Conservation (phyloP, 1,140 invertebrate species). For the Matsumurasca onukii region DNA sequence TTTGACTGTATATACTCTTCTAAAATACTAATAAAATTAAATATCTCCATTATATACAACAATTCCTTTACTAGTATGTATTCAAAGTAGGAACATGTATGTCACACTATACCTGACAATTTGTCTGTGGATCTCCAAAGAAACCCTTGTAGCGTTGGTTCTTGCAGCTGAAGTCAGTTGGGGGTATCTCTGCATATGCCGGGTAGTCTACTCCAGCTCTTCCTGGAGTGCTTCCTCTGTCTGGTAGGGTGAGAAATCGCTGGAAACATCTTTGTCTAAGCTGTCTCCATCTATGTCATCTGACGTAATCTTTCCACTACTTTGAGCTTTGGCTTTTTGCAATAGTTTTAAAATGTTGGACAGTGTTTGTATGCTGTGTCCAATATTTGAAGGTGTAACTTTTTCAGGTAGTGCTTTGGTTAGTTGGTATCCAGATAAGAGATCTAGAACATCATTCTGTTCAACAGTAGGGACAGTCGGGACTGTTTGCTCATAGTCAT, state of each 20-base stretch:
- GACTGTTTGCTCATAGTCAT: conserved; percentile 6
- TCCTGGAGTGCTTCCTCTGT: conserved; percentile 67
- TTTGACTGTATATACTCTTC: too few relatives aligned
- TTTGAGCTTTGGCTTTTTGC: conserved; percentile 38
- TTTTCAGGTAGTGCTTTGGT: conserved; percentile 71
- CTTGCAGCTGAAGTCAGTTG: conserved; percentile 79
- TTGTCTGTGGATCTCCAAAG: conserved; percentile 83
- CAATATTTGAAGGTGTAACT: conserved; percentile 71
- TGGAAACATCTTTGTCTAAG: not conserved
- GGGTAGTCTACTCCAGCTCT: conserved; percentile 82
- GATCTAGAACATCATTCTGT: conserved; percentile 45
- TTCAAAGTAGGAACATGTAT: too few relatives aligned
- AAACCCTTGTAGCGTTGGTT: conserved; percentile 86
- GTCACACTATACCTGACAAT: conserved; percentile 82
- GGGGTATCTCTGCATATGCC: conserved; percentile 69
- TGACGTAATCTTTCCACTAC: not conserved
- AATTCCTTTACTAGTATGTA: too few relatives aligned
- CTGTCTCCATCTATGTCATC: conserved; percentile 28
- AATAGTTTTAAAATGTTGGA: conserved; percentile 57
- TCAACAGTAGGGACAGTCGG: conserved; percentile 2
- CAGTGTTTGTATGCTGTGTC: conserved; percentile 72
- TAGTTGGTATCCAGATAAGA: conserved; percentile 65
- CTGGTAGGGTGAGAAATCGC: conserved; percentile 36
- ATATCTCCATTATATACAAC: too few relatives aligned
- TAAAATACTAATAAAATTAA: too few relatives aligned